A percentile compares a stretch with the other conserved stretches of the same genome.
Conservation (phyloP, 2,888 invertebrate species). For the Cynaeus angustus region DNA sequence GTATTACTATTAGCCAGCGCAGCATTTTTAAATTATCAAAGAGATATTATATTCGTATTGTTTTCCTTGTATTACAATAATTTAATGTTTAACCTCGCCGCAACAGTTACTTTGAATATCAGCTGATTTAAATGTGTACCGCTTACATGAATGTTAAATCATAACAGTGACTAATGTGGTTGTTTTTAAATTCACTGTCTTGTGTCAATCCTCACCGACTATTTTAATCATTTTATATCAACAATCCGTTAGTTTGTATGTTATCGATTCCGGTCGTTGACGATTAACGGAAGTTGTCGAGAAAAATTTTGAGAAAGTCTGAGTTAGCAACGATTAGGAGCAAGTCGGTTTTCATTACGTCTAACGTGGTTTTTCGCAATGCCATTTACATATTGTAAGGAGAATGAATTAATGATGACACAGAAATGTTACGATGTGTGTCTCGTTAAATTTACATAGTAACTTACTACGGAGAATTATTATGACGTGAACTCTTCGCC, state of each 20-base stretch:
- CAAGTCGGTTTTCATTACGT: neutral
- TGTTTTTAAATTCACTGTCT: neutral
- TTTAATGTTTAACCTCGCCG: neutral
- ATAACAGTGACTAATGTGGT: constrained; percentile 5
- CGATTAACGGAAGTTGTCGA: neutral
- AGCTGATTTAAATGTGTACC: constrained; percentile 5
- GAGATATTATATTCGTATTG: neutral
- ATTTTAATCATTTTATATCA: neutral
- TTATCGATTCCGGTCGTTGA: constrained; percentile 4
- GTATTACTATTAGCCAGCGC: constrained; percentile 1
- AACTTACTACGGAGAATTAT: neutral
- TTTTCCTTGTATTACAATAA: neutral
- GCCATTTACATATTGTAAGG: neutral
- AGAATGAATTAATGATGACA: constrained; percentile 4
- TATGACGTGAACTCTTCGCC: constrained; percentile 10
- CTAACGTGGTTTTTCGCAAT: neutral
- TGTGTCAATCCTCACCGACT: neutral
- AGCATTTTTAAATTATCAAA: neutral
- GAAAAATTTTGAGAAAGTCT: no score
- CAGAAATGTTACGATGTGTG: constrained; percentile 14
- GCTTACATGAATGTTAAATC: neutral
- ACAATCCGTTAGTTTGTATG: constrained; percentile 1
- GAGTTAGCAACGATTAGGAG: neutral
- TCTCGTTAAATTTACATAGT: constrained; percentile 22
- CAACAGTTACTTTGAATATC: constrained; percentile 5